Evolutionary conservation across 2,113 vertebrate species (phyloP), one percentile per base, ranked within the genome.

Genomic region (Delphinapterus leucas): DNA sequence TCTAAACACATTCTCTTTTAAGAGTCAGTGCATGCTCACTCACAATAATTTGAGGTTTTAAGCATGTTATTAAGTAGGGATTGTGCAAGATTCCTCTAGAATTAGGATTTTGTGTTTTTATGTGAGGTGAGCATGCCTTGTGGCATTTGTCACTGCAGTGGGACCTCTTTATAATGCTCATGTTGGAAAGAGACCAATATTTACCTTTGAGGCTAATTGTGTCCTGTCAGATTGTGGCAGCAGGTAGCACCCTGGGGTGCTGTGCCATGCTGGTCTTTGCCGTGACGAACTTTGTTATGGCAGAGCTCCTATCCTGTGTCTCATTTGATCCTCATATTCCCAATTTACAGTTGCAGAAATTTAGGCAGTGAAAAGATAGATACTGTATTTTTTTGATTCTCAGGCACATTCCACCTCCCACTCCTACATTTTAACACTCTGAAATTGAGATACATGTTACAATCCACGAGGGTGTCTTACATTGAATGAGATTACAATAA

Each of bases 101-200:
- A 77, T 93, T 73, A 73, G 58, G 53, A 82, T 93, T 97, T 90
- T 93, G 41, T 73, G 63, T 95, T 95, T 97, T 90, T 76, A 61
- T 81, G 58, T 94, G 38, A 77, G 25, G 41, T 90, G 44, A 77
- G n/a, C 83, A 53, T 92, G 80, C 25, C 65, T 94, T 84, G 33
- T 95, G 80, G 25, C 63, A 87, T 94, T 95, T 97, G 47, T 76
- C 90, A 95, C 58, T 94, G n/a, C 31, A 53, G 23, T 44, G 74
- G 89, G 68, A 83, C n/a, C n/a, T 38, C 86, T 95, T 93, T 94
- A 41, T 83, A 96, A 83, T 87, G 36, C 38, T 92, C 49, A 53
- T 84, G 55, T 67, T 95, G 90, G 76, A 83, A 93, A 93, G 33
- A 85, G 60, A 77, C 67, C 84, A 76, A 25, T 70, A 76, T 49